phyloP scores from a whole-genome alignment of 37 sponge, comb jelly and placozoan genomes.

The Beroe forskalii region DNA sequence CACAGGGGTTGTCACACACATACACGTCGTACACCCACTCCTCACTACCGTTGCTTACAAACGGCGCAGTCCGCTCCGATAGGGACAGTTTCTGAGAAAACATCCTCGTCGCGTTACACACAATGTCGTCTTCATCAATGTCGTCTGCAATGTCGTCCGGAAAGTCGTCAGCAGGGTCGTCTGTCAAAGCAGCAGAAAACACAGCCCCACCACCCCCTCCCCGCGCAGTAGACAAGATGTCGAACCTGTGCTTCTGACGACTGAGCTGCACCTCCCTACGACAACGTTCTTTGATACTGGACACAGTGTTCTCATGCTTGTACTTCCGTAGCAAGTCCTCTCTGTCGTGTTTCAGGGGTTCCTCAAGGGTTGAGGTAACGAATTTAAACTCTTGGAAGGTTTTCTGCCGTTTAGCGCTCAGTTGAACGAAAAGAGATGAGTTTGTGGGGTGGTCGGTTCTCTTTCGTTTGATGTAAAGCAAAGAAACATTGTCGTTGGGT shows the following conservation, averaged over 20 bases:
- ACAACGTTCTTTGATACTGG: conserved; percentile 22
- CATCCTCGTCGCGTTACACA: conserved; percentile 44
- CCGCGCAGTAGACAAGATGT: background rate
- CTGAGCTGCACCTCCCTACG: background rate
- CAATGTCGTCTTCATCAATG: background rate
- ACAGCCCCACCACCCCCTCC: background rate
- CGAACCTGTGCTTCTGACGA: background rate
- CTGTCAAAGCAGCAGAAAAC: background rate
- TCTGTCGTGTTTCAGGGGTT: conserved; percentile 42
- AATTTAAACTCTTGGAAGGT: conserved; percentile 22
- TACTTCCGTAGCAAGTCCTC: background rate
- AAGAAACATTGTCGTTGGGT: background rate
- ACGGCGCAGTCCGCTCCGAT: background rate
- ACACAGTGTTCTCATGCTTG: conserved; percentile 22
- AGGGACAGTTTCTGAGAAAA: conserved; percentile 13
- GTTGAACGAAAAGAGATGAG: conserved; percentile 28
- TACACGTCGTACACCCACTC: conserved; percentile 61
- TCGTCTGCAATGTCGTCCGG: too few species aligned
- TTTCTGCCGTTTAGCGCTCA: conserved; percentile 24
- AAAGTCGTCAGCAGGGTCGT: background rate
- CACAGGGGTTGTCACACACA: conserved; percentile 6
- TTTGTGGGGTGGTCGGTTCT: background rate
- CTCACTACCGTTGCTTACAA: conserved; percentile 20
- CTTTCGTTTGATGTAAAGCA: conserved; percentile 40
- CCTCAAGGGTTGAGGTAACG: conserved; percentile 1